Base-by-base conservation (phyloP, 2,797 vertebrate species). In the Gobio occitaniae region DNA sequence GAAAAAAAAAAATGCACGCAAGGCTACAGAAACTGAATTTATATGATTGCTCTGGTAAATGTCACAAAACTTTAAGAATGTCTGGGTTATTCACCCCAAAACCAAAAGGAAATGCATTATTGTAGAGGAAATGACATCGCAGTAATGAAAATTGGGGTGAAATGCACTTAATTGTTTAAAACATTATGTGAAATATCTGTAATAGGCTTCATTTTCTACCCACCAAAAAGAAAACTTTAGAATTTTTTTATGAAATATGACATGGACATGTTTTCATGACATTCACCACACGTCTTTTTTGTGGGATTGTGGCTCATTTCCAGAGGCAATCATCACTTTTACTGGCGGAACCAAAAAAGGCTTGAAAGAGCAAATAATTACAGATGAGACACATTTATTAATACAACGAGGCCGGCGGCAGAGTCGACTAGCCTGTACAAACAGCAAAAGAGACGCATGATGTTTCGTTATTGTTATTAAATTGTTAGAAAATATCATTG, bases 1-100 rank as follows among this genome's bases (percentile, higher is more conserved):
- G 80, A 71, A 61, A 68, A 3, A 68, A 72, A 80, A 72, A 3
- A 21, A 50, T 1, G 54, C 63, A 86, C 75, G 75, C 72, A 21
- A 41, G 82, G 12, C 41, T 74, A 81, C 74, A 78, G 44, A 6
- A 65, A 63, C 9, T 85, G 2, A 69, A 10, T 29, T 32, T 10
- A 21, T 9, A n/a, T 54, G 38, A 54, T 52, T 87, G 83, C 56
- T 16, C n/a, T 11, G 10, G 4, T 21, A 17, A 29, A 32, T 29
- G n/a, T 44, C 17, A 82, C n/a, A 41, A n/a, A 32, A 25, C 17
- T 7, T 32, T 7, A 70, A 70, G 41, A 47, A 32, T 7, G 48
- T 36, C 15, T 17, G 25, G 13, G 12, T 72, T 7, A 71, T 25
- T 56, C 15, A 70, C 15, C 52, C 15, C 13, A 47, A 63, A 78